phyloP scores from a whole-genome alignment of 2,888 invertebrate genomes.

The Noctua comes region DNA sequence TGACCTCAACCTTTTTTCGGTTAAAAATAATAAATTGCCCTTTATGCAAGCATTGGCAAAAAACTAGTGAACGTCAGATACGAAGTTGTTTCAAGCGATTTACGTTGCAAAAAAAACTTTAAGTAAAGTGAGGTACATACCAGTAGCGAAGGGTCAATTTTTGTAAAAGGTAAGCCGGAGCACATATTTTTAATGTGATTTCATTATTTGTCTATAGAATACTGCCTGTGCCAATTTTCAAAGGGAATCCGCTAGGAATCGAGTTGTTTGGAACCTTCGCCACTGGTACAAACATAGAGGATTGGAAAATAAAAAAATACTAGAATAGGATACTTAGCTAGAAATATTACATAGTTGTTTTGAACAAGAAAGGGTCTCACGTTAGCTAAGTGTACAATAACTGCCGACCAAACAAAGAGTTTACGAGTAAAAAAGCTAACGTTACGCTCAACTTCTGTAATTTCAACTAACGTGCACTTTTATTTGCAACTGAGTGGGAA shows the following conservation, averaged over 20 bases:
- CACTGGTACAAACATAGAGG: too few relatives aligned
- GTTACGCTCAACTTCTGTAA: conserved; percentile 37
- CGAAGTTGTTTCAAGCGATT: not conserved
- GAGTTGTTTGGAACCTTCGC: too few relatives aligned
- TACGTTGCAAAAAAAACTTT: conserved; percentile 5
- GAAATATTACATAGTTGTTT: conserved; percentile 10
- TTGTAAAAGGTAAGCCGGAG: too few relatives aligned
- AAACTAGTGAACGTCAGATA: not conserved
- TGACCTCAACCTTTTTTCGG: not conserved
- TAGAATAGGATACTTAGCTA: not conserved
- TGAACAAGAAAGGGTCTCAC: conserved; percentile 31
- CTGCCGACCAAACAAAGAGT: conserved; percentile 48
- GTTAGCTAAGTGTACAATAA: conserved; percentile 51
- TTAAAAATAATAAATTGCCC: not conserved
- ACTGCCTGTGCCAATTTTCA: too few relatives aligned
- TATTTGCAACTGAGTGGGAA: conserved; percentile 61
- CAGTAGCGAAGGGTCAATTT: too few relatives aligned
- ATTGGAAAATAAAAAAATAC: not conserved
- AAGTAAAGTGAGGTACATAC: not conserved
- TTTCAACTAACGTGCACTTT: conserved; percentile 46
- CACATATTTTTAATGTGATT: too few relatives aligned
- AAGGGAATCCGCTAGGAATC: too few relatives aligned
- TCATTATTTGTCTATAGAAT: too few relatives aligned
- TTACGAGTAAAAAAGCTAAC: conserved; percentile 44
- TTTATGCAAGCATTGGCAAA: not conserved